Conservation (phyloP, 2,113 vertebrate species). For the Desmodus rotundus region DNA sequence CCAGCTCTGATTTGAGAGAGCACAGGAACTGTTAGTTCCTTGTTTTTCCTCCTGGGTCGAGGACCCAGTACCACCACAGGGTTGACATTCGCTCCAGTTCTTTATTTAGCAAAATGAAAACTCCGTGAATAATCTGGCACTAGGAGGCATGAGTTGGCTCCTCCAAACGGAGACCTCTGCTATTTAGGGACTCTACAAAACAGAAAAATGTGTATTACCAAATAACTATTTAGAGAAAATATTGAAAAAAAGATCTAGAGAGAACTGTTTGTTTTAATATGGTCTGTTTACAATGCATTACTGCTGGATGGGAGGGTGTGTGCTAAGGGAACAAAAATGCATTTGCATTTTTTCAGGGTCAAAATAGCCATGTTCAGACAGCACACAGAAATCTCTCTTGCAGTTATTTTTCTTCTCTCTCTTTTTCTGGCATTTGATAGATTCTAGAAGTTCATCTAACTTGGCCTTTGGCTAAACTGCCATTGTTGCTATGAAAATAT, state of each 20-base stretch:
- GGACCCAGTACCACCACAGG: slow-evolving; percentile 56
- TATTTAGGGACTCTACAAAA: slow-evolving; percentile 80
- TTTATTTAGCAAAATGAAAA: slow-evolving; percentile 75
- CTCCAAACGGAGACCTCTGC: slow-evolving; percentile 48
- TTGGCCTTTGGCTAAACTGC: slow-evolving; percentile 65
- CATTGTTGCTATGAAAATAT: slow-evolving; percentile 36
- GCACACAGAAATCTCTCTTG: slow-evolving; percentile 65
- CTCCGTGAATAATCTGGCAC: slow-evolving; percentile 68
- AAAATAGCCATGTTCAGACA: slow-evolving; percentile 82
- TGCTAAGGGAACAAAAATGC: slow-evolving; percentile 83
- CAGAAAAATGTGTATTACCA: slow-evolving; percentile 82
- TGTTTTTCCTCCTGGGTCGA: slow-evolving; percentile 46
- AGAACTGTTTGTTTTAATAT: slow-evolving; percentile 81
- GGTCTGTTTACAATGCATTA: slow-evolving; percentile 84
- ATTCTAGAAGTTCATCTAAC: slow-evolving; percentile 69
- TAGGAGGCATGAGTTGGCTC: slow-evolving; percentile 66
- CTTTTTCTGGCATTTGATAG: slow-evolving; percentile 69
- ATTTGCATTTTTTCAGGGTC: slow-evolving; percentile 80
- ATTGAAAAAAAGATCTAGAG: slow-evolving; percentile 75
- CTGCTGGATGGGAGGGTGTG: slow-evolving; percentile 74
- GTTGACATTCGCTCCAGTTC: slow-evolving; percentile 55
- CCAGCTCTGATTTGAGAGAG: not conserved
- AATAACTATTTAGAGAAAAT: slow-evolving; percentile 82
- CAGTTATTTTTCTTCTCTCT: slow-evolving; percentile 69
- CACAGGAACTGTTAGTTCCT: slow-evolving; percentile 31